Base-by-base conservation (phyloP, 2,888 invertebrate genomes). In the Cephalotes varians region DNA sequence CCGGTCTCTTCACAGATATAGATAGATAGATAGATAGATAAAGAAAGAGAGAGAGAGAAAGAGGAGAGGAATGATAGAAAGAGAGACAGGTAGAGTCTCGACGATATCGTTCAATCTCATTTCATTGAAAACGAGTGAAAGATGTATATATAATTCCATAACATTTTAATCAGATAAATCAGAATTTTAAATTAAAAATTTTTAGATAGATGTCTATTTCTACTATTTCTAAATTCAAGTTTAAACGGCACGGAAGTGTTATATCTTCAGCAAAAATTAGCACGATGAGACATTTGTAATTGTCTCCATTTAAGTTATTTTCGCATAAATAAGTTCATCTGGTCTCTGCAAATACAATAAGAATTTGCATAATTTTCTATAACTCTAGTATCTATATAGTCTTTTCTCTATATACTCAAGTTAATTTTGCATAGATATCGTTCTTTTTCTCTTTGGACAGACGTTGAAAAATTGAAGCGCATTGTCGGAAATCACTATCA, bases 1-100 rank as follows among this genome's bases (percentile, higher is more conserved):
- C 79, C 81, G 77, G 77, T 69, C 69, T 71, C 74, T 77, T 80
- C 73, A 69, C 56, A 54, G 64, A 76, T 25, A 64, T 56, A 51
- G 65, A 73, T 37, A 51, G 37, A 62, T 54, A 56, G 40, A 79
- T 15, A 49, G 28, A 69, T 21, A 51, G 67, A n/a, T 2, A 67
- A 18, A 58, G 1, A 51, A 2, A 49, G 25, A 71, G n/a, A 73
- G 67, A 28, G 7, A 62, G 40, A 37, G 47, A 37, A 28, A 64
- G 34, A 65, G n/a, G 15, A 79, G 34, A 62, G 31, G 44, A n/a
- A n/a, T 18, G 47, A 60, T 15, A 58, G 18, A 28, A n/a, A 40
- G 40, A 44, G 77, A 58, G 31, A 79, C n/a, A 15, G 18, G 0
- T 15, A 49, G 31, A 31, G 18, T 37, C 44, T 69, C 34, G 31